These are phyloP conservation scores for Cotesia vestalis DNA, from an alignment of 1,140 invertebrate species.

Conservation along the genomic window DNA sequence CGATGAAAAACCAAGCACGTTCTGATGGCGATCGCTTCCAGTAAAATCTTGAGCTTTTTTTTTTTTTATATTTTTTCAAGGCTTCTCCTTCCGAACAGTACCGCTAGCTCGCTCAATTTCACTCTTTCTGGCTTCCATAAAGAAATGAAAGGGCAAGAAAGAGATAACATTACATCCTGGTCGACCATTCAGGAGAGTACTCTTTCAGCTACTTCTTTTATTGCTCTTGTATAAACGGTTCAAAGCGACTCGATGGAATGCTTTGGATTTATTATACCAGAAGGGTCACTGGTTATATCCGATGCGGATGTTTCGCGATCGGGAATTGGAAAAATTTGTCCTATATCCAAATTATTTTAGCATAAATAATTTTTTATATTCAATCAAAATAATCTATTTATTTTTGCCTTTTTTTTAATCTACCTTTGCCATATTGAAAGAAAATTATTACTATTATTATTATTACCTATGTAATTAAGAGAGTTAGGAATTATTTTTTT, in stretches of 20 bases:
- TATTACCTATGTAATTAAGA: too few species aligned
- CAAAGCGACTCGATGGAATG: constrained; percentile 35
- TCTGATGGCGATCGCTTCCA: not conserved
- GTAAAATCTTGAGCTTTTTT: not conserved
- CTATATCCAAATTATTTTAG: too few species aligned
- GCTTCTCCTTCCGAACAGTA: not conserved
- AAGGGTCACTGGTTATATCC: constrained; percentile 26
- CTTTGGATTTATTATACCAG: constrained; percentile 20
- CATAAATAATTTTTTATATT: too few species aligned
- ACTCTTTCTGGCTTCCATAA: not conserved
- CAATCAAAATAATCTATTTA: too few species aligned
- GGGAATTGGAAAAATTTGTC: constrained; percentile 7
- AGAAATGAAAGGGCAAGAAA: constrained; percentile 12
- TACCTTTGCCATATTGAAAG: too few species aligned
- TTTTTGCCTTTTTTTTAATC: too few species aligned
- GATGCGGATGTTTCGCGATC: constrained; percentile 36
- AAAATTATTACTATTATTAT: too few species aligned
- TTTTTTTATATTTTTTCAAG: too few species aligned
- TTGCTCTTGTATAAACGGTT: constrained; percentile 37
- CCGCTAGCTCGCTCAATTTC: not conserved
- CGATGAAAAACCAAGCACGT: constrained; percentile 45
- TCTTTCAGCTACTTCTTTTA: constrained; percentile 35
- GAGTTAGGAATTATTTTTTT: too few species aligned
- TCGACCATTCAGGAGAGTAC: constrained; percentile 19
- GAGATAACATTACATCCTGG: constrained; percentile 20